A percentile compares a stretch with the other conserved stretches of the same genome.
Conservation (phyloP, 2,888 invertebrate genomes). For the Odontomyia ornata region DNA sequence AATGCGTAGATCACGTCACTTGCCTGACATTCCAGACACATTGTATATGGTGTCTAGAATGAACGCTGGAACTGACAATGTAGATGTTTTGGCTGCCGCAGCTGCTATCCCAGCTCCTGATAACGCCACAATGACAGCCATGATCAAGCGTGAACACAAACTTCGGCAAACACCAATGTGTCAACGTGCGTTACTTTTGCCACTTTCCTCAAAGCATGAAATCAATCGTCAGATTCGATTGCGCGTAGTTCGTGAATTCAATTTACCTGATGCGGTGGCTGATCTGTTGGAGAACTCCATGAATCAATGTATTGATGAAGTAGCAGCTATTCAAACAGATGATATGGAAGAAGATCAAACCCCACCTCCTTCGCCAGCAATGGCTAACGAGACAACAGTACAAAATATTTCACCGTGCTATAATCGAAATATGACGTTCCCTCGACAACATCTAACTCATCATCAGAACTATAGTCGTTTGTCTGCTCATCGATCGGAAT, state of each 20-base stretch:
- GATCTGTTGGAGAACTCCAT: conserved; percentile 74
- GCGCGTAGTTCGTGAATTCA: conserved; percentile 92
- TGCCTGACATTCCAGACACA: conserved; percentile 90
- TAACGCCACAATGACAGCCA: conserved; percentile 76
- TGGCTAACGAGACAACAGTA: conserved; percentile 56
- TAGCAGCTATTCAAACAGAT: conserved; percentile 58
- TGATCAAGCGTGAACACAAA: conserved; percentile 87
- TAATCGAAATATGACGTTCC: conserved; percentile 72
- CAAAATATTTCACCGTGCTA: conserved; percentile 65
- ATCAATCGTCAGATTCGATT: conserved; percentile 83
- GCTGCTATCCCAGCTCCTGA: conserved; percentile 79
- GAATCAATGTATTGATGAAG: conserved; percentile 56
- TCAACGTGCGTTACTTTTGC: conserved; percentile 78
- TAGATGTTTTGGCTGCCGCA: conserved; percentile 73
- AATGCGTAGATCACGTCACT: conserved; percentile 75
- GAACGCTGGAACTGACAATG: conserved; percentile 66
- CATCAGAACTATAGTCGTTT: conserved; percentile 53
- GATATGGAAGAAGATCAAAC: conserved; percentile 60
- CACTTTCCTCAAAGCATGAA: conserved; percentile 79
- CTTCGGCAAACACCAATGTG: conserved; percentile 81
- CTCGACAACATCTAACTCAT: conserved; percentile 63
- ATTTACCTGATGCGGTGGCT: conserved; percentile 88
- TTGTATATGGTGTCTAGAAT: conserved; percentile 81
- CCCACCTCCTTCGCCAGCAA: conserved; percentile 65
- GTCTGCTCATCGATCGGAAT: conserved; percentile 67